A percentile compares a stretch with the other conserved stretches of the same genome.
These are phyloP conservation scores for Balearica regulorum DNA, from an alignment of 2,797 vertebrate genomes.

Conservation along the genomic window DNA sequence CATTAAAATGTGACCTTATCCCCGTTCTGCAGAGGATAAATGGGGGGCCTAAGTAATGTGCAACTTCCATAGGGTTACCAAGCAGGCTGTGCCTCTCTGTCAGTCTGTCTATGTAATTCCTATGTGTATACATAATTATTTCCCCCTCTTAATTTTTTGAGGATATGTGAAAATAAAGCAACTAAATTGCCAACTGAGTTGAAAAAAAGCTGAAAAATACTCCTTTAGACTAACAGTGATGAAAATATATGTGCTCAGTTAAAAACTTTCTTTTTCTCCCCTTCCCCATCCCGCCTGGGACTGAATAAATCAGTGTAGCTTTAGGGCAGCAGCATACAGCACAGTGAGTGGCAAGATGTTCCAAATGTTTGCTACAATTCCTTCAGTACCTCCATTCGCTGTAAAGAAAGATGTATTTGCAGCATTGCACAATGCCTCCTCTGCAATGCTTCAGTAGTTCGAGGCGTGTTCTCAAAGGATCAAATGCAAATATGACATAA, in stretches of 20 bases:
- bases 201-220: background rate
- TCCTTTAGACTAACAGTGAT: background rate
- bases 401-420: background rate
- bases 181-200: background rate
- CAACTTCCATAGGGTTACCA: background rate
- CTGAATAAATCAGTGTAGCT: background rate
- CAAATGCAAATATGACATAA: background rate
- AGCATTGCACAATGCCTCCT: background rate
- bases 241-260: background rate
- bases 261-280: background rate
- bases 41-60: background rate
- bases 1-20: background rate
- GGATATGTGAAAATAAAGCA: background rate
- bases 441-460: background rate
- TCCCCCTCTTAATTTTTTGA: background rate
- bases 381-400: background rate
- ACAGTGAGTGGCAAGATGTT: background rate
- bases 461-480: background rate
- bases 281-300: background rate
- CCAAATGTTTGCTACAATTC: background rate
- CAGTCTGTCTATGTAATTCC: background rate
- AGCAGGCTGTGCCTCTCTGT: background rate
- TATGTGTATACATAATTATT: background rate
- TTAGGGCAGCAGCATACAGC: background rate
- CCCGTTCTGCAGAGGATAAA: background rate